A percentile compares a stretch with the other conserved stretches of the same genome.
Conservation (phyloP, 1,140 invertebrate species). For the Leptoteleia sp. region DNA sequence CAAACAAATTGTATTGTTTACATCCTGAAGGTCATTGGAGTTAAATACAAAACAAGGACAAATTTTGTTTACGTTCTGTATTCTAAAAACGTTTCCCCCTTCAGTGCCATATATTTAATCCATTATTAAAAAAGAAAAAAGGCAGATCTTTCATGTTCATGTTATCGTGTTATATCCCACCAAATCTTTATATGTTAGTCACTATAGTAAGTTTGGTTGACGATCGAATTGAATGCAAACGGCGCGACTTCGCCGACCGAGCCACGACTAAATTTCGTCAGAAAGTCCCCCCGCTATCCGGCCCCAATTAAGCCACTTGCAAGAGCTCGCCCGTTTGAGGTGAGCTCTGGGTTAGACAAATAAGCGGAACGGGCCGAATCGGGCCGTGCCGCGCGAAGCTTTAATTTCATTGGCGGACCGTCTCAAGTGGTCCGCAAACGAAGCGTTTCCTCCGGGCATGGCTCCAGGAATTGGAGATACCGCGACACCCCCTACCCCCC, state of each 20-base stretch:
- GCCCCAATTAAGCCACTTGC: neutral
- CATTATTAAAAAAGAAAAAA: conserved; percentile 62
- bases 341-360: conserved; percentile 3
- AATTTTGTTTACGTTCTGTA: no score
- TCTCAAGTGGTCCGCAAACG: conserved; percentile 70
- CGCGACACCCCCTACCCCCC: no score
- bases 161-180: conserved; percentile 67
- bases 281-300: neutral
- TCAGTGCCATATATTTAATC: no score
- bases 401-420: conserved; percentile 75
- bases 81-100: no score
- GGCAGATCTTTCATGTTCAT: conserved; percentile 61
- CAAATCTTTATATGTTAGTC: conserved; percentile 66
- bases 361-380: conserved; percentile 1
- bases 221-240: conserved; percentile 49
- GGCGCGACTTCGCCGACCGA: conserved; percentile 11
- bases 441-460: conserved; percentile 35
- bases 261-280: neutral
- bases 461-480: conserved; percentile 23
- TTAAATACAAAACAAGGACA: no score
- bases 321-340: neutral
- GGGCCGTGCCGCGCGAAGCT: conserved; percentile 4
- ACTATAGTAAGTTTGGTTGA: conserved; percentile 64
- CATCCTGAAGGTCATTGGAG: no score
- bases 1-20: no score